Evolutionary conservation across 2,113 vertebrate genomes (phyloP).

Genomic region (Grus americana): DNA sequence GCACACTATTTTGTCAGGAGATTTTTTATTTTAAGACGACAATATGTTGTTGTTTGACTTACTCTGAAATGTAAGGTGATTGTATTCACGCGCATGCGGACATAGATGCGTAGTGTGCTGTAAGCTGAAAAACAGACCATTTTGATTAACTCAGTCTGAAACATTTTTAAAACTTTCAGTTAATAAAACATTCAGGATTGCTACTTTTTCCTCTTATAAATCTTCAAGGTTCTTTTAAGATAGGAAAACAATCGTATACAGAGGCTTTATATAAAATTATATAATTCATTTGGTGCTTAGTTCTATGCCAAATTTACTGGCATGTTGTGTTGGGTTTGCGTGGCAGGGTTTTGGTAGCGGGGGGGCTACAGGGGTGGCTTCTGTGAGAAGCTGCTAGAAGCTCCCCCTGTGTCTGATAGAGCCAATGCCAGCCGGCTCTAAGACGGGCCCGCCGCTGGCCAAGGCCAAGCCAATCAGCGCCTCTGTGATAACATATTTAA

Average conservation of each 20-base stretch:
- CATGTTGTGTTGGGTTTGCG: too few relatives aligned
- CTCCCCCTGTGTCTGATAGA: too few relatives aligned
- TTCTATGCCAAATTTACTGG: neutral
- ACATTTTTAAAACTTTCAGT: neutral
- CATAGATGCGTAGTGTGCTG: neutral
- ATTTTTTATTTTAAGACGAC: neutral
- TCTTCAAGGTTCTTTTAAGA: neutral
- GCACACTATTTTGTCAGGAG: neutral
- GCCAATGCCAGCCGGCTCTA: too few relatives aligned
- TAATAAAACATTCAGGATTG: neutral
- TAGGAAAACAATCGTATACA: neutral
- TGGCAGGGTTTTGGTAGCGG: too few relatives aligned
- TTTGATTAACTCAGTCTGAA: neutral
- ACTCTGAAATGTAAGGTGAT: neutral
- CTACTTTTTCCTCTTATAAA: neutral
- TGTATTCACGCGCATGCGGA: neutral
- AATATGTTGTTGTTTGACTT: neutral
- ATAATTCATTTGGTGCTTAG: neutral
- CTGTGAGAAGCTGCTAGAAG: too few relatives aligned
- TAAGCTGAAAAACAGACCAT: neutral
- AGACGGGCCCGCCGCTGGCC: too few relatives aligned
- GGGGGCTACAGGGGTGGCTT: too few relatives aligned
- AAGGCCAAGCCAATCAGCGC: too few relatives aligned
- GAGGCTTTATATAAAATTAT: neutral
- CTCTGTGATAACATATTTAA: too few relatives aligned